Evolutionary conservation across 2,888 invertebrate species (phyloP), one percentile per base, ranked within the genome.

Genomic region (Alloplasta piceator): DNA sequence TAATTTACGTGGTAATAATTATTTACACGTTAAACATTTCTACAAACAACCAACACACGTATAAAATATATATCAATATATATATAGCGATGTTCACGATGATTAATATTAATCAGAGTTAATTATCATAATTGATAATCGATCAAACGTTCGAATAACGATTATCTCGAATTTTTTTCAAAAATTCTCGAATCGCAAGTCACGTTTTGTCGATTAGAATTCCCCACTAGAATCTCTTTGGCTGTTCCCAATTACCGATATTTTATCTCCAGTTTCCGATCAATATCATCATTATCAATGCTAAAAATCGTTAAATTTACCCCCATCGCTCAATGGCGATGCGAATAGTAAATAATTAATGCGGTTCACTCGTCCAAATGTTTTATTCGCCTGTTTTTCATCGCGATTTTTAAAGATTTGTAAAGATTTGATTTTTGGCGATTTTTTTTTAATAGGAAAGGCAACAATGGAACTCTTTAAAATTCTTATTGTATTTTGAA

Each of bases 61-160:
- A 68, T 63, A 73, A 78, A 78, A 67, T 63, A 73, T 26, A 12
- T 6, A 70, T 56, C 73, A 78, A 67, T 63, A 73, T 26, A 12
- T 6, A 70, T 56, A 48, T 5, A 56, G n/a, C 43, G 6, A n/a
- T 16, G 36, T 36, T 70, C 9, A 12, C 46, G 5, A 50, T 38
- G 4, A 6, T 43, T 61, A 5, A 61, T 50, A 41, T 41, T 9
- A 14, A 60, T 60, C 39, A 39, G 7, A 52, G 14, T 52, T 14
- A 52, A 58, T 64, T 6, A 63, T 64, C 10, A 46, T 46, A 7
- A 64, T 46, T 14, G 52, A 14, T 16, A n/a, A 55, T 55, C 10
- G 38, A 67, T 55, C 9, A 7, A 66, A 46, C 14, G 26, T n/a
- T 48, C 26, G 3, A 46, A 48, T 9, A 46, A 6, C 63, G 10